Conservation (phyloP, 2,888 invertebrate species). For the Tanytarsus gracilentus region DNA sequence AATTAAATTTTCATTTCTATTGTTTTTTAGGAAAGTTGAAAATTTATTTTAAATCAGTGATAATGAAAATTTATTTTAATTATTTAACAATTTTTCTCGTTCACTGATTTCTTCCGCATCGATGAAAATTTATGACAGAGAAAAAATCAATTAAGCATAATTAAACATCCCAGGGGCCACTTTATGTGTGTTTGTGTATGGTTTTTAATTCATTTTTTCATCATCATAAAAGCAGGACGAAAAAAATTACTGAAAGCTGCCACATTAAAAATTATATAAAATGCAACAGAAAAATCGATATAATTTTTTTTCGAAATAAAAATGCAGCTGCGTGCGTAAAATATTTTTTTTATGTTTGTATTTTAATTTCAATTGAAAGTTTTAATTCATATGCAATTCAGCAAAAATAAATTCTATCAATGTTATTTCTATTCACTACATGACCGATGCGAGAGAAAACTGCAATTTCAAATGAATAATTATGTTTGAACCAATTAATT, state of each 20-base stretch:
- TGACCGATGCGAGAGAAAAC: no score
- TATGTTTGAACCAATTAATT: conserved; percentile 19
- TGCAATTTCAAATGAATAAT: conserved; percentile 20
- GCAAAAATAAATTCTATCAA: not conserved
- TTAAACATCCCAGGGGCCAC: conserved; percentile 16
- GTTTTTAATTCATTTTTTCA: conserved; percentile 13
- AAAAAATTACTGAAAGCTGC: conserved; percentile 11
- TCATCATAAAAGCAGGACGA: not conserved
- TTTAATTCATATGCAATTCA: not conserved
- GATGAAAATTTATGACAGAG: conserved; percentile 21
- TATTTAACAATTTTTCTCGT: conserved; percentile 5
- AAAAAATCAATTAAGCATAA: conserved; percentile 27
- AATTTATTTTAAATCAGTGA: not conserved
- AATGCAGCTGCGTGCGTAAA: conserved; percentile 24
- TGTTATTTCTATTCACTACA: no score
- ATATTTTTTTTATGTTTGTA: conserved; percentile 8
- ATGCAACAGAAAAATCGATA: conserved; percentile 8
- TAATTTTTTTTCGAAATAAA: conserved; percentile 6
- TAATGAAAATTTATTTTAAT: not conserved
- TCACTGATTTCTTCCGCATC: conserved; percentile 14
- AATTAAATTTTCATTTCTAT: not conserved
- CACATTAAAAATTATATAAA: not conserved
- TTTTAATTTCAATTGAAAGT: not conserved
- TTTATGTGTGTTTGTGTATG: not conserved
- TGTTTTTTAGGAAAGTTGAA: not conserved